Conservation (phyloP, 1,140 invertebrate species). For the Ostrea denselamellosa region DNA sequence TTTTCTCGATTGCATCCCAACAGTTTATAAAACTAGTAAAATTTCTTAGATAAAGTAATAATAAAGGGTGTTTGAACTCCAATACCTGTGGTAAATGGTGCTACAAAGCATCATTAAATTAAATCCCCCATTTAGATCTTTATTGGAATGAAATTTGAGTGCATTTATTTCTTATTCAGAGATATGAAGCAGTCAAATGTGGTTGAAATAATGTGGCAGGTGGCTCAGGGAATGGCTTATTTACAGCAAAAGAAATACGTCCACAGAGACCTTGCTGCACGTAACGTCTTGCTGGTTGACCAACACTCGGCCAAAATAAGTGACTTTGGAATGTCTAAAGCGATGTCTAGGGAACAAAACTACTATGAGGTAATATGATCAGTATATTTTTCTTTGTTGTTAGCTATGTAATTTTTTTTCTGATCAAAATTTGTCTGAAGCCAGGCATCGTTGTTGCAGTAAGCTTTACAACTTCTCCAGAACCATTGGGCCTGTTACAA, state of each 20-base stretch:
- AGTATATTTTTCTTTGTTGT: neutral
- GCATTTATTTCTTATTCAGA: constrained; percentile 34
- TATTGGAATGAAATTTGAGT: constrained; percentile 36
- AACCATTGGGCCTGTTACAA: too few species aligned
- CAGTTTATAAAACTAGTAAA: too few species aligned
- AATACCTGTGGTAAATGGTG: too few species aligned
- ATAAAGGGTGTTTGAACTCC: too few species aligned
- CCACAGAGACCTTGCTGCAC: constrained; percentile 93
- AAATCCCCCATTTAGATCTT: neutral
- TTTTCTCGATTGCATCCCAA: too few species aligned
- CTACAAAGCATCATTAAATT: too few species aligned
- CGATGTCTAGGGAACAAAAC: constrained; percentile 73
- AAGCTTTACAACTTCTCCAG: too few species aligned
- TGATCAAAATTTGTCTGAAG: too few species aligned
- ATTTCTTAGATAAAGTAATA: too few species aligned
- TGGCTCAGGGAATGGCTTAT: constrained; percentile 90
- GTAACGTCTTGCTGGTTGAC: constrained; percentile 93
- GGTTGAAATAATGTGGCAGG: constrained; percentile 72
- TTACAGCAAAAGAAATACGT: constrained; percentile 87
- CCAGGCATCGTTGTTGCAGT: too few species aligned
- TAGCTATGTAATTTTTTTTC: too few species aligned
- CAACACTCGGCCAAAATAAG: constrained; percentile 90
- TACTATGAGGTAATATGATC: constrained; percentile 75
- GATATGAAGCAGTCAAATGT: constrained; percentile 56
- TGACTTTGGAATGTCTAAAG: constrained; percentile 83